Evolutionary conservation across 2,113 vertebrate species (phyloP).

Genomic region (Actinemys pallida): DNA sequence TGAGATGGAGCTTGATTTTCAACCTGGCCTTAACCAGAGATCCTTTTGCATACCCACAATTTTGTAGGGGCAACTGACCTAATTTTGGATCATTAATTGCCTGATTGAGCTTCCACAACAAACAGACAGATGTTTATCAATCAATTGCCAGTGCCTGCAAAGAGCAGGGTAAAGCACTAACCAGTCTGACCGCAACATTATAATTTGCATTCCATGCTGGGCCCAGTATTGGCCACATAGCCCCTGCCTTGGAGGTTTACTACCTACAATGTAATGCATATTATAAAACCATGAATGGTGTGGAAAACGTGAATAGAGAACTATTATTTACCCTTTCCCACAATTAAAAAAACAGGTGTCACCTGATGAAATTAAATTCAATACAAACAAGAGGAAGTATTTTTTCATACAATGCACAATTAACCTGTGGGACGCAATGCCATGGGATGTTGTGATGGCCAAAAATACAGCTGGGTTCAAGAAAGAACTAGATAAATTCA

Average conservation of each 20-base stretch:
- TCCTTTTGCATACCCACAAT: slow-evolving; percentile 14
- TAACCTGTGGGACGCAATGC: not conserved
- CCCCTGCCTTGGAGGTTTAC: not conserved
- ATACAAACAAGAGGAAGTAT: not conserved
- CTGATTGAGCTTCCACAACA: not conserved
- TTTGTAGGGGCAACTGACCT: slow-evolving; percentile 43
- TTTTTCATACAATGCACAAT: not conserved
- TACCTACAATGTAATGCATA: not conserved
- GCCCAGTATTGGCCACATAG: not conserved
- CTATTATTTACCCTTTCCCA: not conserved
- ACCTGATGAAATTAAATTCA: not conserved
- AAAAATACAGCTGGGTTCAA: not conserved
- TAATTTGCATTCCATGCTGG: not conserved
- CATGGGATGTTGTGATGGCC: not conserved
- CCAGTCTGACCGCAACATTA: not conserved
- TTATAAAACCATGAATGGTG: not conserved
- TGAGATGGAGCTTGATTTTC: not conserved
- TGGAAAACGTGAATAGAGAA: not conserved
- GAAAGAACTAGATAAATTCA: not conserved
- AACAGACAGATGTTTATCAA: not conserved
- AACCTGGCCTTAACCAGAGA: accelerated
- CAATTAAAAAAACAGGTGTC: not conserved
- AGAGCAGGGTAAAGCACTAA: not conserved
- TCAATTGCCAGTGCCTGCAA: not conserved
- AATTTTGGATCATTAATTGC: slow-evolving; percentile 9